Evolutionary conservation across 2,797 vertebrate species (phyloP), one percentile per base, ranked within the genome.

Genomic region (Ibycter americanus): DNA sequence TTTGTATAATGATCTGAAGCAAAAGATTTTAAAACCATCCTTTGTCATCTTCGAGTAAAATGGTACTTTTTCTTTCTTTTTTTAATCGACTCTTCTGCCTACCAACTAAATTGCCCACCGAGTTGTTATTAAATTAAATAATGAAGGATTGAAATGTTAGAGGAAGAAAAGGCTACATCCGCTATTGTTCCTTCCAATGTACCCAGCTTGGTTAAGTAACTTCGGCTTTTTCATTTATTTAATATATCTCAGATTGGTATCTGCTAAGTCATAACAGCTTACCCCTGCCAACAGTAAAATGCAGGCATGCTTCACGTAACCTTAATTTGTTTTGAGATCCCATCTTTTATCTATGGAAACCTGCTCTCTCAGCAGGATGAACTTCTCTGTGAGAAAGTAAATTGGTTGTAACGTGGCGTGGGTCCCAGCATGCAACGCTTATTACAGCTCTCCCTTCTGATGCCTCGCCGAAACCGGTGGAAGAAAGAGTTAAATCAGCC

Each of bases 261-360:
- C 72, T 97, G 76, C 62, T 22, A 59, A 97, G 62, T 89, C 59
- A 82, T 44, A 73, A 44, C 76, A 91, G 56, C 81, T 96, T 87
- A 68, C 74, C 88, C 87, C 80, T 94, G 66, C 51, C 87, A 90
- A 92, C 40, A 76, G 76, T 31, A 31, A 93, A 95, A 96, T 55
- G 84, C 21, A 93, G 84, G 78, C 68, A 95, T 96, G 89, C 55
- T 95, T 95, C 95, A 65, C 3, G 4, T 83, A 89, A 47, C 51
- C 84, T 92, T 95, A 87, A 95, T 94, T 97, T 97, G 87, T 66
- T 85, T 88, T 76, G 83, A 94, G 49, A 56, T 55, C 95, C 80
- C 73, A 59, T 96, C 70, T 96, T 97, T 97, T 86, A 89, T 86
- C 85, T 94, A 15, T 89, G 76, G 86, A 94, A 97, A 93, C 29